These are phyloP conservation scores for Polymixis flavicincta DNA, from an alignment of 2,888 invertebrate genomes.

Conservation along the genomic window DNA sequence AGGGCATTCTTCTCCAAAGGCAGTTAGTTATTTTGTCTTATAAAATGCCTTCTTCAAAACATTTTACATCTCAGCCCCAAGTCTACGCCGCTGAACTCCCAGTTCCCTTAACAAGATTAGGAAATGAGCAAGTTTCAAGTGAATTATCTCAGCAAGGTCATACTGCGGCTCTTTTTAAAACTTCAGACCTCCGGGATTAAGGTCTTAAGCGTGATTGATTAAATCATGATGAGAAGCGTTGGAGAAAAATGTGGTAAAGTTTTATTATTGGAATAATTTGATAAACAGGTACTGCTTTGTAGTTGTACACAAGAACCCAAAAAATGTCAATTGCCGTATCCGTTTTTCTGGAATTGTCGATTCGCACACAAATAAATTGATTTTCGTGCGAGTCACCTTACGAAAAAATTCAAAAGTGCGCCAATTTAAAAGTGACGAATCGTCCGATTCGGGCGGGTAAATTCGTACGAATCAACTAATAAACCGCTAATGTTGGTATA, in stretches of 20 bases:
- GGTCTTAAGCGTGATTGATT: slow-evolving; percentile 56
- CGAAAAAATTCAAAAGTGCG: no score
- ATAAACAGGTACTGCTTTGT: no score
- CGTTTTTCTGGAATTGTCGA: no score
- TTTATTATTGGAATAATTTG: neutral
- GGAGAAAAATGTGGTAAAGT: neutral
- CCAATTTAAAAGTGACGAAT: no score
- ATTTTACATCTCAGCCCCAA: slow-evolving; percentile 1
- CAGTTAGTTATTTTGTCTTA: neutral
- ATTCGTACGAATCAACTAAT: no score
- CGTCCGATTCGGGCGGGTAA: no score
- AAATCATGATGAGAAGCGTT: slow-evolving; percentile 48
- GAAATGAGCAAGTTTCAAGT: slow-evolving; percentile 60
- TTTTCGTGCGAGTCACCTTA: no score
- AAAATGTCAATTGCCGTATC: no score
- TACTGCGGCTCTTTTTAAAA: slow-evolving; percentile 52
- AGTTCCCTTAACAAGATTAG: slow-evolving; percentile 62
- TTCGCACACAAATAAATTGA: no score
- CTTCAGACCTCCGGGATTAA: slow-evolving; percentile 42
- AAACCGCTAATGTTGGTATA: neutral
- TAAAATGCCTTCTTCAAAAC: slow-evolving; percentile 27
- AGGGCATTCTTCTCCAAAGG: neutral
- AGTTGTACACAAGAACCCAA: no score
- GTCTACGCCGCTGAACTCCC: slow-evolving; percentile 43
- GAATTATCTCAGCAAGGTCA: slow-evolving; percentile 61